phyloP scores from a whole-genome alignment of 2,113 vertebrate species.

The Heteronetta atricapilla region DNA sequence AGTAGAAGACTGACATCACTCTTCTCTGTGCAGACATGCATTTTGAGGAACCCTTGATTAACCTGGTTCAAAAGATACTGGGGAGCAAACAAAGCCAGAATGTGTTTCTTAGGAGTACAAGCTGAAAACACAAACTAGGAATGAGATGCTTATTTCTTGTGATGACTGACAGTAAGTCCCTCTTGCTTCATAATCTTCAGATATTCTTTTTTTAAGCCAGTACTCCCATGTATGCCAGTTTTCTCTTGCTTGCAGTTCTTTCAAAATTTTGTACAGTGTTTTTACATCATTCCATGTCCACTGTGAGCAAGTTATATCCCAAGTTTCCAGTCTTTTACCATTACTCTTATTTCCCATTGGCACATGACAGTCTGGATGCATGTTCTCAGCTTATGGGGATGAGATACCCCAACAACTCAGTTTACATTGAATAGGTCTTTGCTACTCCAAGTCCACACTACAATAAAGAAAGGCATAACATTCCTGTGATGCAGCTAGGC shows the following conservation, averaged over 20 bases:
- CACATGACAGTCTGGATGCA: neutral
- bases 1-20: neutral
- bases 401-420: neutral
- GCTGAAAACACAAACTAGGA: slow-evolving; percentile 1
- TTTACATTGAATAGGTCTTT: neutral
- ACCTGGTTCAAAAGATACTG: slow-evolving; percentile 1
- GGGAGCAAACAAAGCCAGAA: neutral
- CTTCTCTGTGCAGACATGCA: neutral
- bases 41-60: neutral
- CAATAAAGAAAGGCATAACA: neutral
- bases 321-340: neutral
- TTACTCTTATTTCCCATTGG: neutral
- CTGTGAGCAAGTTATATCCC: neutral
- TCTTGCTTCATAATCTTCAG: neutral
- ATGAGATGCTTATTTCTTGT: neutral
- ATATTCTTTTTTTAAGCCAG: neutral
- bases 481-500: neutral
- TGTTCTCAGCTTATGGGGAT: neutral
- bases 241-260: neutral
- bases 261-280: neutral
- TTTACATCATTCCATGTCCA: neutral
- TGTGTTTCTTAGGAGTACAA: neutral
- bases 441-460: neutral
- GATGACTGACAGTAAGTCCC: neutral
- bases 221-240: neutral